Conservation (phyloP, 2,888 invertebrate genomes). For the Chloroclysta siterata region DNA sequence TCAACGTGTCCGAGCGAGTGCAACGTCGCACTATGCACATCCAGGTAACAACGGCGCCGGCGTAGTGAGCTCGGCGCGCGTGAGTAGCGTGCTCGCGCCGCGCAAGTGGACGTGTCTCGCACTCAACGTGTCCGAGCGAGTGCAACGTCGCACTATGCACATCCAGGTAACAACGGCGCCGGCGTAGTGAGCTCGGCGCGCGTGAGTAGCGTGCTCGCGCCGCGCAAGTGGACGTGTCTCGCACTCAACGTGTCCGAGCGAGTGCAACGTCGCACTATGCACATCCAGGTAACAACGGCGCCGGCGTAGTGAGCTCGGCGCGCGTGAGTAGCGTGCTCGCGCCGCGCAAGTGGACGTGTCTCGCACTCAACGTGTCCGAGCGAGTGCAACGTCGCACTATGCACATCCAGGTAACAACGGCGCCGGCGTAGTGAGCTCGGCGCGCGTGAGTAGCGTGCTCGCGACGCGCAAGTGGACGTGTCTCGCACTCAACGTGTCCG, state of each 20-base stretch:
- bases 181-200: slow-evolving; percentile 42
- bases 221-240: slow-evolving; percentile 7
- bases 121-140: slow-evolving; percentile 17
- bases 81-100: slow-evolving; percentile 7
- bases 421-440: too few species aligned
- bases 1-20: slow-evolving; percentile 17
- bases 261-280: slow-evolving; percentile 20
- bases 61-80: slow-evolving; percentile 65
- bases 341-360: slow-evolving; percentile 8
- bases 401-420: slow-evolving; percentile 37
- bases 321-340: slow-evolving; percentile 9
- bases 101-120: slow-evolving; percentile 9
- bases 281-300: slow-evolving; percentile 28
- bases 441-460: too few species aligned
- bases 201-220: slow-evolving; percentile 7
- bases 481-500: too few species aligned
- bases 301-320: slow-evolving; percentile 9
- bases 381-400: slow-evolving; percentile 20
- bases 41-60: slow-evolving; percentile 59
- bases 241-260: slow-evolving; percentile 19
- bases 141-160: slow-evolving; percentile 23
- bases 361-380: slow-evolving; percentile 18
- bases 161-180: slow-evolving; percentile 27
- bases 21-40: slow-evolving; percentile 27
- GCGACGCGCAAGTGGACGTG: too few species aligned